Percentiles rank a stretch among this genome's conserved stretches.
phyloP scores from a whole-genome alignment of 2,113 vertebrate species.

The Blennius ocellaris region DNA sequence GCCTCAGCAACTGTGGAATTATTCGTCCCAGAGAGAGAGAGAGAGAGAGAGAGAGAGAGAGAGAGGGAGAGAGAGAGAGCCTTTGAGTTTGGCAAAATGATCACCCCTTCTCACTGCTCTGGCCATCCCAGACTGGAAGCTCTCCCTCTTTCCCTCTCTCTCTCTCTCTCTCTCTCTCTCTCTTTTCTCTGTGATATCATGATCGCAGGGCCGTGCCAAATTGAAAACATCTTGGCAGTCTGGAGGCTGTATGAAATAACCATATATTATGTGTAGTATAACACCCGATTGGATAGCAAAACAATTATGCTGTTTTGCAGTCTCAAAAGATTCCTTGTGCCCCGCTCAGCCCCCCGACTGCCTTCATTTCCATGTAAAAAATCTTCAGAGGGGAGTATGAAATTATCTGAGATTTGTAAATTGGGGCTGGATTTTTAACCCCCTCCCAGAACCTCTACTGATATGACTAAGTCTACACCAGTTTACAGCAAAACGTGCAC shows the following conservation, averaged over 20 bases:
- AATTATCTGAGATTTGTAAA: conserved; percentile 77
- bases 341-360: conserved; percentile 34
- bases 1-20: conserved; percentile 89
- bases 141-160: conserved; percentile 12
- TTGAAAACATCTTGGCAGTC: conserved; percentile 88
- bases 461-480: conserved; percentile 69
- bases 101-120: conserved; percentile 81
- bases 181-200: conserved; percentile 85
- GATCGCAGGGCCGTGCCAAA: conserved; percentile 86
- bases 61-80: conserved; percentile 28
- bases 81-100: conserved; percentile 85
- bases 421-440: conserved; percentile 67
- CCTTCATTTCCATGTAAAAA: conserved; percentile 76
- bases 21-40: conserved; percentile 83
- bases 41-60: conserved; percentile 58
- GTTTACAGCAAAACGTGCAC: conserved; percentile 51
- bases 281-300: conserved; percentile 83
- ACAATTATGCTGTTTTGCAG: conserved; percentile 84
- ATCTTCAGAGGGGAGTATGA: conserved; percentile 69
- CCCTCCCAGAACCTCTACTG: conserved; percentile 51
- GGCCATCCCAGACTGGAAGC: conserved; percentile 84
- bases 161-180: conserved; percentile 43
- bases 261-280: conserved; percentile 86
- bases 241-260: conserved; percentile 87
- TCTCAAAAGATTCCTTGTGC: conserved; percentile 74